Evolutionary conservation across 2,888 invertebrate species (phyloP).

Genomic region (Amblyteles armatorius): DNA sequence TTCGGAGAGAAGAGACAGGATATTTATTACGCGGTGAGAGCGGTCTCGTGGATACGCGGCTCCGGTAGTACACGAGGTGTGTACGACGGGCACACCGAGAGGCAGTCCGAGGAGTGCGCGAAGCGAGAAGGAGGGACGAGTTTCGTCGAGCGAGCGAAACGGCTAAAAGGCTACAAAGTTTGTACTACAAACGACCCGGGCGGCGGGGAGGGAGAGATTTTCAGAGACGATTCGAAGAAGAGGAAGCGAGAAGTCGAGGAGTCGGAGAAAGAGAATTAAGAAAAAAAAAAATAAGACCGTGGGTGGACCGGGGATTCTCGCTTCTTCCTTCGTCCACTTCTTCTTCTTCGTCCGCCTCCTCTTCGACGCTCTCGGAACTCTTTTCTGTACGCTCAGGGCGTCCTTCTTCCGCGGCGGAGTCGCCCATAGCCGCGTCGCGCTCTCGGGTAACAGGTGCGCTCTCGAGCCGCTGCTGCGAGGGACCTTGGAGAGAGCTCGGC

Average conservation of each 20-base stretch:
- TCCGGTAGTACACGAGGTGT: slow-evolving; percentile 67
- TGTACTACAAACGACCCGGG: slow-evolving; percentile 70
- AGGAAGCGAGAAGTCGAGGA: slow-evolving; percentile 50
- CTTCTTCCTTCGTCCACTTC: slow-evolving; percentile 44
- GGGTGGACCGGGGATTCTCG: slow-evolving; percentile 68
- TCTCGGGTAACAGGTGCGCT: slow-evolving; percentile 70
- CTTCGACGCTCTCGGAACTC: slow-evolving; percentile 50
- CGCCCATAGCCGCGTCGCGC: slow-evolving; percentile 13
- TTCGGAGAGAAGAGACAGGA: slow-evolving; percentile 64
- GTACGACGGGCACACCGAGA: slow-evolving; percentile 46
- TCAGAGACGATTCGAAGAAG: slow-evolving; percentile 50
- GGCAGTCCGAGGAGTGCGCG: slow-evolving; percentile 10
- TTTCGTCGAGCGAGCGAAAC: slow-evolving; percentile 36
- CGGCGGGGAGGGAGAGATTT: slow-evolving; percentile 31
- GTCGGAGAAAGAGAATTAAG: slow-evolving; percentile 42
- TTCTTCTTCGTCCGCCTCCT: slow-evolving; percentile 39
- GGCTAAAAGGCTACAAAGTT: slow-evolving; percentile 69
- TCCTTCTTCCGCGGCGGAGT: slow-evolving; percentile 16
- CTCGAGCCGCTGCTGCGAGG: slow-evolving; percentile 34
- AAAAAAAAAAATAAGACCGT: slow-evolving; percentile 57
- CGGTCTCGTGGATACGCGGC: slow-evolving; percentile 31
- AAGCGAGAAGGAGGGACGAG: slow-evolving; percentile 28
- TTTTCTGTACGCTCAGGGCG: slow-evolving; percentile 45
- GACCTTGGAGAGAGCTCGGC: slow-evolving; percentile 67
- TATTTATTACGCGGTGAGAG: slow-evolving; percentile 76